Evolutionary conservation across 2,797 vertebrate species (phyloP).

Genomic region (Glyptemys insculpta): DNA sequence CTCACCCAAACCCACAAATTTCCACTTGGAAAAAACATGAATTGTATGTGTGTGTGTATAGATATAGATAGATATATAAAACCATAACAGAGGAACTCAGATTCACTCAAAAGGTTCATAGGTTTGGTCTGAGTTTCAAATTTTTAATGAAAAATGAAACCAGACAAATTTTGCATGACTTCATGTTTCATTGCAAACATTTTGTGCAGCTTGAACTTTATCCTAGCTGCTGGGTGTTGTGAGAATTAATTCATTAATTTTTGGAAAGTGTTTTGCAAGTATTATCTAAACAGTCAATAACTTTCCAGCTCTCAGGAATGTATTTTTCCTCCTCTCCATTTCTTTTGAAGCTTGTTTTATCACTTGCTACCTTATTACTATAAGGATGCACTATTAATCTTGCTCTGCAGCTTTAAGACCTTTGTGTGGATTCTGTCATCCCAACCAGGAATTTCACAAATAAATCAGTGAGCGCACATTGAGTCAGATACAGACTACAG

Average conservation of each 20-base stretch:
- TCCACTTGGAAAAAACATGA: background rate
- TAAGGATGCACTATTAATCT: background rate
- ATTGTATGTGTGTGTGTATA: background rate
- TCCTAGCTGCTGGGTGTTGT: background rate
- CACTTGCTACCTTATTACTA: background rate
- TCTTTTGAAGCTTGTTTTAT: background rate
- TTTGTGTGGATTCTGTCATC: background rate
- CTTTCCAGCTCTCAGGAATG: background rate
- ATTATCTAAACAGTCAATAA: constrained; percentile 8
- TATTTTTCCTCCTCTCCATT: background rate
- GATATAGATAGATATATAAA: background rate
- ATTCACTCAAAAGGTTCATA: background rate
- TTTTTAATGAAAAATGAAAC: background rate
- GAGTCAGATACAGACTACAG: background rate
- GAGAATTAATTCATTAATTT: background rate
- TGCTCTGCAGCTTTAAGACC: background rate
- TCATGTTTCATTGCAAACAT: constrained; percentile 26
- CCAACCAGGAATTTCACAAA: constrained; percentile 9
- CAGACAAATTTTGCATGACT: background rate
- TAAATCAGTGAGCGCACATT: background rate
- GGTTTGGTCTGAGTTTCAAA: background rate
- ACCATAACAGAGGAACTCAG: background rate
- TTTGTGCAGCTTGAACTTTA: background rate
- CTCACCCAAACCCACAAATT: background rate
- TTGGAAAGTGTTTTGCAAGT: background rate